Percentiles rank a stretch among this genome's conserved stretches.
Conservation (phyloP, 2,888 invertebrate genomes). For the Drosophila atroscutellata region DNA sequence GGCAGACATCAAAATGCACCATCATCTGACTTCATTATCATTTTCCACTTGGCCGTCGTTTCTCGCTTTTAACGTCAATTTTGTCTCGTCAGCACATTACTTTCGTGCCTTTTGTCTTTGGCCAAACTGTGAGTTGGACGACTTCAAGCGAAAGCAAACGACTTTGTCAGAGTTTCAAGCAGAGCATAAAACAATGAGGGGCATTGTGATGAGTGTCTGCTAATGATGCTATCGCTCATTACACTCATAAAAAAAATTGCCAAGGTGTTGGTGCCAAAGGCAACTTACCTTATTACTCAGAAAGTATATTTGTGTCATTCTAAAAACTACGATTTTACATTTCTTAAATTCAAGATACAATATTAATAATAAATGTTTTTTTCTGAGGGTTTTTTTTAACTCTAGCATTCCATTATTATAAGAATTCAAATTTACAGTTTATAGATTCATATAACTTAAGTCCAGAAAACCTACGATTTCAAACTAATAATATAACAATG, state of each 20-base stretch:
- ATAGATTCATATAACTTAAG: neutral
- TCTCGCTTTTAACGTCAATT: slow-evolving; percentile 26
- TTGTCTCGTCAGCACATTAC: slow-evolving; percentile 24
- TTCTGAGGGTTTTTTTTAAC: fast-evolving
- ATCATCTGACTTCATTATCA: slow-evolving; percentile 22
- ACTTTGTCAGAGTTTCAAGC: slow-evolving; percentile 1
- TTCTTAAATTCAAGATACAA: neutral
- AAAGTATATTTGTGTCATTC: neutral
- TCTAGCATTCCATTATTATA: neutral
- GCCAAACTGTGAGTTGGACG: slow-evolving; percentile 2
- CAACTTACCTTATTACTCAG: neutral
- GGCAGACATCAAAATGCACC: slow-evolving; percentile 36
- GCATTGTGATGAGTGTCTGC: neutral
- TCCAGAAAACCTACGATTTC: neutral
- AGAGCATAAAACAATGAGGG: neutral
- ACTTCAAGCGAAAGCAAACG: slow-evolving; percentile 6
- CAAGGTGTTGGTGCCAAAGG: neutral
- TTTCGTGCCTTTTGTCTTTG: slow-evolving; percentile 28
- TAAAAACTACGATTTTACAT: neutral
- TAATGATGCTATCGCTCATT: slow-evolving; percentile 2
- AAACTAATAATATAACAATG: neutral
- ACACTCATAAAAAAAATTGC: neutral
- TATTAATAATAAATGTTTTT: too few relatives aligned
- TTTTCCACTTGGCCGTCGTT: slow-evolving; percentile 1
- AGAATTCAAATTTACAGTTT: neutral